Base-by-base conservation (phyloP, 1,140 invertebrate genomes). In the Coenobita brevimanus region DNA sequence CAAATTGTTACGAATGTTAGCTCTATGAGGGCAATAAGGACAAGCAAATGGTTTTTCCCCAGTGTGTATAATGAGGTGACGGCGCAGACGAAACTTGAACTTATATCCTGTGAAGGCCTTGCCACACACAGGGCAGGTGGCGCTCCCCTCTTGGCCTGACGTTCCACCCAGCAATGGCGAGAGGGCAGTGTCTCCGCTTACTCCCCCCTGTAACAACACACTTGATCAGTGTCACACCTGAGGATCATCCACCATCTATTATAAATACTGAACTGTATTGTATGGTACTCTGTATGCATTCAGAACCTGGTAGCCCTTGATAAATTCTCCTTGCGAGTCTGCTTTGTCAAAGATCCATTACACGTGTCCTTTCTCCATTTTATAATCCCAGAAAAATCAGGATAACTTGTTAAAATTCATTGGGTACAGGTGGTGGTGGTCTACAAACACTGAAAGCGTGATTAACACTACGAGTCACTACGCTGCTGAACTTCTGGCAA, bases 41-140 rank as follows among this genome's bases (percentile, higher is more conserved):
- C 94, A 94, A 76, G 92, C 92, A 90, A 93, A 94, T 10, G 94
- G 94, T 76, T 93, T 91, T 90, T 94, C 94, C 3, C 94, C 92
- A 30, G 92, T 93, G 82, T 93, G 92, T 36, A 91, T 91, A 69
- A 91, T 88, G 46, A 90, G 73, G 89, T 92, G 91, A 50, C 89
- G 89, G 36, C 76, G 71, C 27, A 90, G 86, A 57, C 87, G 83
- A 30, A 88, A 89, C 69, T 82, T 90, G 76, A 75, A 85, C 82
- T 90, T 89, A 86, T 80, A 64, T 75, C 71, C 89, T 69, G 71
- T 85, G 85, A 86, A 90, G 79, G 57, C 60, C 8, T 85, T 88
- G 71, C 71, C 89, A 75, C 89, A 90, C 75, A 89, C 75, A 10
- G 84, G 38, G 76, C 84, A 87, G 8, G 69, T 57, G 75, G 84